Conservation (phyloP, 2,888 invertebrate species). For the Philhelius pedissequus region DNA sequence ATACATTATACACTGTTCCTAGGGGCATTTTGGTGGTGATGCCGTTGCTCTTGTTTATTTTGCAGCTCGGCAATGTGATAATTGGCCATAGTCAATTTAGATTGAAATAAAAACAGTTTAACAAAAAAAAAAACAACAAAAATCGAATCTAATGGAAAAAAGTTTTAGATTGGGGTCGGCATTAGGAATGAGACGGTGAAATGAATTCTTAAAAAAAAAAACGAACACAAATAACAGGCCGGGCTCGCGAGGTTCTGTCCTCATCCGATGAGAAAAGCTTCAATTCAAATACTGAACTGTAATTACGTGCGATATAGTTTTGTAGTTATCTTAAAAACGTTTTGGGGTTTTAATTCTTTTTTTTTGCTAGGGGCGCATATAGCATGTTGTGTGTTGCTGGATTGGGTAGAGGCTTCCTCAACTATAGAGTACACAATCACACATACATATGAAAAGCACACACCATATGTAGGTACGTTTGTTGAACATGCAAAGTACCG, state of each 20-base stretch:
- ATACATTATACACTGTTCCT: conserved; percentile 10
- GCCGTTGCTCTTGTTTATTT: conserved; percentile 2
- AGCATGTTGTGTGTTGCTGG: neutral
- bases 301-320: conserved; percentile 23
- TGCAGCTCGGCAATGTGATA: conserved; percentile 46
- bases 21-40: neutral
- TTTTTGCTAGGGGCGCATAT: neutral
- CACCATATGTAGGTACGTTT: neutral
- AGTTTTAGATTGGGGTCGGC: conserved; percentile 30
- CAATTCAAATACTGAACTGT: conserved; percentile 50
- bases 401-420: neutral
- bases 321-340: conserved; percentile 50
- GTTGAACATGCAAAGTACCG: conserved; percentile 31
- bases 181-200: neutral
- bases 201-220: neutral
- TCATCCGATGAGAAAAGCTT: conserved; percentile 37
- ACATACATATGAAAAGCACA: neutral
- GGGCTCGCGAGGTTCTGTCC: neutral
- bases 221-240: neutral
- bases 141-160: conserved; percentile 36
- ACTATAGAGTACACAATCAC: neutral
- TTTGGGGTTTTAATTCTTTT: conserved; percentile 30
- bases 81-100: conserved; percentile 46
- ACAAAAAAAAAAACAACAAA: neutral
- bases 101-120: conserved; percentile 18